Base-by-base conservation (phyloP, 2,797 vertebrate genomes). In the Euthynnus affinis region DNA sequence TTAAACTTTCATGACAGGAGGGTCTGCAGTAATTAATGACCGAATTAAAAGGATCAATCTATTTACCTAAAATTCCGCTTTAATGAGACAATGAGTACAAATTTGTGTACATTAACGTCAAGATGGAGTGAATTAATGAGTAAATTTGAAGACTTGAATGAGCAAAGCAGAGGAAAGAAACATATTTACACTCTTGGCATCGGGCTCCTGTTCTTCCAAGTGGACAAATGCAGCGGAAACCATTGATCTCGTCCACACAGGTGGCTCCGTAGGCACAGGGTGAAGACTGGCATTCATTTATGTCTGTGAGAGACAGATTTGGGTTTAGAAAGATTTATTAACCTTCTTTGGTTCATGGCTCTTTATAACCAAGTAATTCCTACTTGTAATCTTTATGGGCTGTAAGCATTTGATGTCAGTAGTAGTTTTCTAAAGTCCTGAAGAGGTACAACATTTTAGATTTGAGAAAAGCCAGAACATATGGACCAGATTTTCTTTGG, bases 221-320 rank as follows among this genome's bases (percentile, higher is more conserved):
- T 0, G 98, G 98, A 91, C 98, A 99, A 83, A 95, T 93, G 76
- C 98, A 99, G 80, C 95, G 96, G 76, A 96, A 99, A 20, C 97
- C 97, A 0, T 98, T 97, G 91, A 99, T 99, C 94, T 99, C 96
- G 20, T 99, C 98, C 88, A 99, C 95, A 27, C 98, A 99, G 2
- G 98, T 98, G 88, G 98, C 95, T 40, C 98, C 98, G 0, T 98
- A 99, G 20, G 97, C 96, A 61, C 98, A 99, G 17, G 98, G 98
- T 0, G 97, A 98, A 2, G 98, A 99, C 95, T 99, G 98, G 90
- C 98, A 99, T 93, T 99, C 98, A 3, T 99, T 97, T 5, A 99
- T 96, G 90, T 99, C 98, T 99, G 81, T 7, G 53, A 23, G 64
- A 55, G 32, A 13, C 81, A 46, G 53, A 0, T 14, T 37, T 40